Evolutionary conservation across 64 coral and sea anemone species (phyloP).

Genomic region (Hydrozoanthus tunicans): DNA sequence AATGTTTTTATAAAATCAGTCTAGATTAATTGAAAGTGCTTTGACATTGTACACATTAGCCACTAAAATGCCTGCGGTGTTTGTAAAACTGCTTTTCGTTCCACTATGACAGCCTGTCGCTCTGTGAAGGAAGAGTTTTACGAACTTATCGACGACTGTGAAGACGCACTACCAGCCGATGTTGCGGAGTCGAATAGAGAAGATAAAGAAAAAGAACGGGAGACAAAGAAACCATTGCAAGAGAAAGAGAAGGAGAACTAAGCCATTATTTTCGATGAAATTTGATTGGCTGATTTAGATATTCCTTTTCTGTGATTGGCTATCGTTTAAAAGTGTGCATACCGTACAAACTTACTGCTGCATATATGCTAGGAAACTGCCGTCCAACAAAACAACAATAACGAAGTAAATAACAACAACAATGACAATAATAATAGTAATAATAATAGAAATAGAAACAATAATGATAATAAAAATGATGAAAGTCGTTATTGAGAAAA

Average conservation of each 20-base stretch:
- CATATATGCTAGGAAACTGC: no score
- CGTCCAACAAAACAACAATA: no score
- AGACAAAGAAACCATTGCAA: not conserved
- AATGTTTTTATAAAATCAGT: no score
- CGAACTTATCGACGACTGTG: conserved; percentile 43
- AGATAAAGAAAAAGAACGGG: not conserved
- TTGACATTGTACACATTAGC: not conserved
- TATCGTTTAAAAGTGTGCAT: not conserved
- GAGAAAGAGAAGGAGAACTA: not conserved
- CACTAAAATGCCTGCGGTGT: not conserved
- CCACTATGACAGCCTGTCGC: not conserved
- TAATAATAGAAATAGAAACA: no score
- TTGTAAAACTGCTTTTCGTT: not conserved
- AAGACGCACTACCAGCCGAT: not conserved
- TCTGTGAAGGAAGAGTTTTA: conserved; percentile 54
- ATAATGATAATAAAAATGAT: no score
- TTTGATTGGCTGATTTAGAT: not conserved
- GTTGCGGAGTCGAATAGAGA: not conserved
- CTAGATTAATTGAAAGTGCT: no score
- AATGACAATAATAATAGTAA: no score
- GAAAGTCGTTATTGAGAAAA: no score
- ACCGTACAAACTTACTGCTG: not conserved
- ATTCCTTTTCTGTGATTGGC: not conserved
- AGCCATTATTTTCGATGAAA: not conserved
- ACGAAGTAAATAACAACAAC: no score